phyloP scores from a whole-genome alignment of 92 coral and sea anemone species.

The Micromussa lordhowensis region DNA sequence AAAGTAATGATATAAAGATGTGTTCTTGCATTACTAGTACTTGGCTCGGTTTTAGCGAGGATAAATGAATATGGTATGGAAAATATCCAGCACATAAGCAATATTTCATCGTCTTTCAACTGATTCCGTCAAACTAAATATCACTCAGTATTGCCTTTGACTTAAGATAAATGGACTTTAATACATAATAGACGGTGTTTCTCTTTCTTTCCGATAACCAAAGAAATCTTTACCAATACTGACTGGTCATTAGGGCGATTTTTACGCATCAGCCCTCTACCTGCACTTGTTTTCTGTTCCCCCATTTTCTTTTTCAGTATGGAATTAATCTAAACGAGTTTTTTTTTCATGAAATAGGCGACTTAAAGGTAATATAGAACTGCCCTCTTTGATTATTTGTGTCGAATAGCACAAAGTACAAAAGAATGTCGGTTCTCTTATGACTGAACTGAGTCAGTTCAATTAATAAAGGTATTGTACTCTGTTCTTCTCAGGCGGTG shows the following conservation, averaged over 20 bases:
- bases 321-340: background rate
- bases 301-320: no score
- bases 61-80: background rate
- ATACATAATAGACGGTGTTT: background rate
- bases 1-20: background rate
- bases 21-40: background rate
- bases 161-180: background rate
- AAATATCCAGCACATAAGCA: background rate
- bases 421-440: background rate
- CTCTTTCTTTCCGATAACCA: background rate
- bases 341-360: background rate
- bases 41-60: background rate
- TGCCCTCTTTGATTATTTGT: background rate
- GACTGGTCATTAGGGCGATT: background rate
- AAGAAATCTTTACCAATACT: background rate
- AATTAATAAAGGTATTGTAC: background rate
- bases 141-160: background rate
- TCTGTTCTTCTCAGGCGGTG: background rate
- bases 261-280: background rate
- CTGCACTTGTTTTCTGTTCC: background rate
- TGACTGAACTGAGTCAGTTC: background rate
- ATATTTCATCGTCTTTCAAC: background rate
- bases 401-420: background rate
- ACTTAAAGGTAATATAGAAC: background rate
- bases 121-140: background rate